Evolutionary conservation across 2,888 invertebrate genomes (phyloP).

Genomic region (Ecdyonurus torrentis): DNA sequence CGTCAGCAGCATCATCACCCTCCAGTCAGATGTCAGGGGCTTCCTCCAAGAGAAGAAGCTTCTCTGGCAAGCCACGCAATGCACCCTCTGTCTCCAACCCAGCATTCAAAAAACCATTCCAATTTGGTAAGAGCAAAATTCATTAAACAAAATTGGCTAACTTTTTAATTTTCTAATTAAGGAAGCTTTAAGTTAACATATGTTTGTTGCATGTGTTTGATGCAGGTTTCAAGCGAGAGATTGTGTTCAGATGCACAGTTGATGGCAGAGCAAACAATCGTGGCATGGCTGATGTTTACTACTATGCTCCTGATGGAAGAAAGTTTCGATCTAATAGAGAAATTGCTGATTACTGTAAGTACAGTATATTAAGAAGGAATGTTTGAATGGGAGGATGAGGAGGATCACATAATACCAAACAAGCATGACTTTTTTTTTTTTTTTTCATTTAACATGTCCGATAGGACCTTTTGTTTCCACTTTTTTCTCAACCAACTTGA

Average conservation of each 20-base stretch:
- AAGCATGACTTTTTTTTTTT: no score
- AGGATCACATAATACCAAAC: no score
- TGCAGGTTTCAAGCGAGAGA: constrained; percentile 60
- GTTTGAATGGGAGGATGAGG: not conserved
- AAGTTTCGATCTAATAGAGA: constrained; percentile 21
- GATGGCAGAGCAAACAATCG: constrained; percentile 21
- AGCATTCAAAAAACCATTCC: not conserved
- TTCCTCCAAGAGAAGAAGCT: no score
- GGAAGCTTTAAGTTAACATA: not conserved
- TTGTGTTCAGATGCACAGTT: constrained; percentile 49
- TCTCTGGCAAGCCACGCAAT: no score
- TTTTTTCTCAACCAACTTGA: no score
- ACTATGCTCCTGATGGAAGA: constrained; percentile 19
- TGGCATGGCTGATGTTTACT: constrained; percentile 19
- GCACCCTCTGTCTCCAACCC: not conserved
- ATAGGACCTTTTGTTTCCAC: no score
- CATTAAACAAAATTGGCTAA: not conserved
- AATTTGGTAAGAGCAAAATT: not conserved
- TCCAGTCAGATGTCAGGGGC: no score
- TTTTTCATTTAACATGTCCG: no score
- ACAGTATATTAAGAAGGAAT: not conserved
- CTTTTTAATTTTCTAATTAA: not conserved
- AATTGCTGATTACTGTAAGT: constrained; percentile 21
- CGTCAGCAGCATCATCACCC: no score
- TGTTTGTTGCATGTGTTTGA: no score